phyloP scores from a whole-genome alignment of 2,888 invertebrate genomes.

The Parascotia fuliginaria region DNA sequence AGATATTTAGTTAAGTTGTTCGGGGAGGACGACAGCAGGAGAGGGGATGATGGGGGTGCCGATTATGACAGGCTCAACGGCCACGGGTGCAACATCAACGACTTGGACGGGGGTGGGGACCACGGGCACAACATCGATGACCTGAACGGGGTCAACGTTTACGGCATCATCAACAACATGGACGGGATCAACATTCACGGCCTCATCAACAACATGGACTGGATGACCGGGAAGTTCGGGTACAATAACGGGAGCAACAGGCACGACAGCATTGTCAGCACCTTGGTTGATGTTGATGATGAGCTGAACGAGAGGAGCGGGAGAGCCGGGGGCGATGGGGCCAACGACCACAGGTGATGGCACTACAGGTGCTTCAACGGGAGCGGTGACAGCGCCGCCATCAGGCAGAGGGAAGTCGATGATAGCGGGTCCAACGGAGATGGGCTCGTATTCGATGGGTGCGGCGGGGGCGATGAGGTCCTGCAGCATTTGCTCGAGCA shows the following conservation, averaged over 20 bases:
- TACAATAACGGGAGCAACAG: background rate
- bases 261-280: conserved; percentile 1
- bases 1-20: conserved; percentile 40
- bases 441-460: conserved; percentile 29
- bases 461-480: conserved; percentile 25
- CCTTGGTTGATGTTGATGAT: conserved; percentile 51
- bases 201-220: conserved; percentile 10
- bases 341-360: conserved; percentile 20
- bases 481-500: conserved; percentile 31
- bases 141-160: too few species aligned
- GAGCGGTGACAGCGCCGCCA: conserved; percentile 4
- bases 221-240: conserved; percentile 18
- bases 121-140: too few species aligned
- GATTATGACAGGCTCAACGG: conserved; percentile 39
- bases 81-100: conserved; percentile 29
- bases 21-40: conserved; percentile 43
- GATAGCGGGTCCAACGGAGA: conserved; percentile 28
- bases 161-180: conserved; percentile 38
- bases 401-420: conserved; percentile 12
- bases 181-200: conserved; percentile 16
- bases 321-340: conserved; percentile 19
- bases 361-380: conserved; percentile 12
- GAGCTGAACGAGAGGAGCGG: conserved; percentile 51
- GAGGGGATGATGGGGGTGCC: conserved; percentile 35
- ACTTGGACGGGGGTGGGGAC: too few species aligned